Conservation (phyloP, 2,113 vertebrate genomes). For the Phainopepla nitens region DNA sequence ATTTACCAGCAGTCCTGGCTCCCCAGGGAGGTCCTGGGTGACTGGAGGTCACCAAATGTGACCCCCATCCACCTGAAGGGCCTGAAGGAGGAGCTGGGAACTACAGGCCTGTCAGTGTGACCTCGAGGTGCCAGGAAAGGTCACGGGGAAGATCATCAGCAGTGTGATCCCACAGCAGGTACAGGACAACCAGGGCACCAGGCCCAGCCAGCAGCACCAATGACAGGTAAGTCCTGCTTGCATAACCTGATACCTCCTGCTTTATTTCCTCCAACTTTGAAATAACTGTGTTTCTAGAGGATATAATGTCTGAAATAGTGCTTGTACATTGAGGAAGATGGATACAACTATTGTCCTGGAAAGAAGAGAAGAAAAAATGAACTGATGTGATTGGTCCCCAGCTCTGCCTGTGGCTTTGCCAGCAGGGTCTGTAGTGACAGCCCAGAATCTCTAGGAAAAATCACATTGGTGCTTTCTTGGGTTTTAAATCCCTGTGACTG, state of each 20-base stretch:
- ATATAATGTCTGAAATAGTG: neutral
- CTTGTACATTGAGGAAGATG: neutral
- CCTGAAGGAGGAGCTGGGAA: neutral
- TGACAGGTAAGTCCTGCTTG: neutral
- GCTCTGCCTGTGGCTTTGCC: neutral
- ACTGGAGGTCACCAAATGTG: neutral
- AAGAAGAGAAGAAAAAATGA: neutral
- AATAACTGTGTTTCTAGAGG: neutral
- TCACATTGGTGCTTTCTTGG: neutral
- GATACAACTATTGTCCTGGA: neutral
- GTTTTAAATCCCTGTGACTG: neutral
- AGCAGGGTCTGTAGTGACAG: neutral
- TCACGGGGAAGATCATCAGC: neutral
- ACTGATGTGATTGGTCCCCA: neutral
- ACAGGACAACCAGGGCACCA: neutral
- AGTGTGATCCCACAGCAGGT: neutral
- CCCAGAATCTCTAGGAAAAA: neutral
- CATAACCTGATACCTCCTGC: neutral
- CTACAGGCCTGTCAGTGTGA: neutral
- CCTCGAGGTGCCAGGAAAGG: neutral
- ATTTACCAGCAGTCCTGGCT: neutral
- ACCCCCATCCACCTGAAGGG: no score
- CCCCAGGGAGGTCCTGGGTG: neutral
- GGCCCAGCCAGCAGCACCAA: neutral
- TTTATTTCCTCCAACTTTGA: neutral